Evolutionary conservation across 2,888 invertebrate genomes (phyloP).

Genomic region (Andrena minutula): DNA sequence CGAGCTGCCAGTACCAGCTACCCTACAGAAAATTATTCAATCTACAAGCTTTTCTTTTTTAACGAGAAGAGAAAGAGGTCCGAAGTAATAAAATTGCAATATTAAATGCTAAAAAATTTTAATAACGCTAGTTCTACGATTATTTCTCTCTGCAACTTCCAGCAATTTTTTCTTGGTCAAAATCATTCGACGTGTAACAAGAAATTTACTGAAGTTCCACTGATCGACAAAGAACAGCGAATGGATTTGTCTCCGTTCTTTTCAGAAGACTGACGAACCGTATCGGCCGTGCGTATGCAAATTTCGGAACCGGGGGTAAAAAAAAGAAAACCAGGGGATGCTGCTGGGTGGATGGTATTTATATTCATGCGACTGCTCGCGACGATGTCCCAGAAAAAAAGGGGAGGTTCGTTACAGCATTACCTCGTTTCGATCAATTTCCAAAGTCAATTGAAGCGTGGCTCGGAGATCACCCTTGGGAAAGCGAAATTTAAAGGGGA

Average conservation of each 20-base stretch:
- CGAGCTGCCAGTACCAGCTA: not conserved
- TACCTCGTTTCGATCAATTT: slow-evolving; percentile 74
- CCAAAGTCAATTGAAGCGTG: slow-evolving; percentile 71
- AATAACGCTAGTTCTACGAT: not conserved
- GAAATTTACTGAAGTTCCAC: not conserved
- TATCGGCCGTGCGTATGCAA: slow-evolving; percentile 48
- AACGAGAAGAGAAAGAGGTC: not conserved
- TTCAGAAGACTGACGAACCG: slow-evolving; percentile 38
- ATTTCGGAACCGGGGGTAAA: slow-evolving; percentile 25
- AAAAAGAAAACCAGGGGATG: not conserved
- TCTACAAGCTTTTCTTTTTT: not conserved
- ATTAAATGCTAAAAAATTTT: not conserved
- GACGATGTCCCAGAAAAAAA: slow-evolving; percentile 52
- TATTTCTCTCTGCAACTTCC: no score
- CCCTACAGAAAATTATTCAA: not conserved
- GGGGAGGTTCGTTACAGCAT: slow-evolving; percentile 66
- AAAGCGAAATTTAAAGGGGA: slow-evolving; percentile 56
- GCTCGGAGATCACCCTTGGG: slow-evolving; percentile 57
- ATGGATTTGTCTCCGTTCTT: slow-evolving; percentile 29
- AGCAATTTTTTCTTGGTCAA: no score
- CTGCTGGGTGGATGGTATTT: slow-evolving; percentile 53
- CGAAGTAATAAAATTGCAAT: not conserved
- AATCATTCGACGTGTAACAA: no score
- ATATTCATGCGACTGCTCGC: slow-evolving; percentile 63
- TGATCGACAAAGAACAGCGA: not conserved